A percentile compares a stretch with the other conserved stretches of the same genome.
phyloP scores from a whole-genome alignment of 2,888 invertebrate species.

The Caenorhabditis afra region DNA sequence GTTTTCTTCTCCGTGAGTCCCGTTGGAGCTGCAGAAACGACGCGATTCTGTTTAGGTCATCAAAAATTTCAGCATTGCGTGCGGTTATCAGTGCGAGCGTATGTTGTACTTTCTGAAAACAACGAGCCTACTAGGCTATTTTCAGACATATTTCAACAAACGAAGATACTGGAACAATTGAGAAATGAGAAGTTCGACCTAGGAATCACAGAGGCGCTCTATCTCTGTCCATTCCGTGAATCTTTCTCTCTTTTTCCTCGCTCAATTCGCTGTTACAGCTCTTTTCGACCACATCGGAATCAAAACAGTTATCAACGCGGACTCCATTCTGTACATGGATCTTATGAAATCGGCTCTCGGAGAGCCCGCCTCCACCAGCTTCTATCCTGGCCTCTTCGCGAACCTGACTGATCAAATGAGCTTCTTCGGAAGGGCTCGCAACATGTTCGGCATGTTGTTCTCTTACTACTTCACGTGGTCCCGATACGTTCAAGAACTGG shows the following conservation, averaged over 20 bases:
- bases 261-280: too few species aligned
- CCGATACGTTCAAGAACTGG: conserved; percentile 29
- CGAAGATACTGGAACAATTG: conserved; percentile 30
- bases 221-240: conserved; percentile 53
- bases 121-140: background rate
- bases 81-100: conserved; percentile 41
- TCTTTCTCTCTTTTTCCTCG: background rate
- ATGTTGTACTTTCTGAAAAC: conserved; percentile 2
- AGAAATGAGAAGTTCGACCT: conserved; percentile 50
- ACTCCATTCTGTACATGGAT: conserved; percentile 40
- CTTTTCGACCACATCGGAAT: conserved; percentile 49
- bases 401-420: conserved; percentile 32
- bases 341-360: conserved; percentile 42
- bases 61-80: conserved; percentile 37
- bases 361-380: conserved; percentile 45
- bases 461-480: conserved; percentile 27
- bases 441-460: conserved; percentile 26
- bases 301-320: conserved; percentile 41
- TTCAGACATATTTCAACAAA: conserved; percentile 42
- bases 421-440: conserved; percentile 22
- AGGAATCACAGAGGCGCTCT: conserved; percentile 48
- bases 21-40: too few species aligned
- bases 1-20: conserved; percentile 27
- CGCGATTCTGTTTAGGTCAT: conserved; percentile 44
- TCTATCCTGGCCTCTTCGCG: conserved; percentile 44